Base-by-base conservation (phyloP, 2,113 vertebrate species). In the Pygoscelis adeliae region DNA sequence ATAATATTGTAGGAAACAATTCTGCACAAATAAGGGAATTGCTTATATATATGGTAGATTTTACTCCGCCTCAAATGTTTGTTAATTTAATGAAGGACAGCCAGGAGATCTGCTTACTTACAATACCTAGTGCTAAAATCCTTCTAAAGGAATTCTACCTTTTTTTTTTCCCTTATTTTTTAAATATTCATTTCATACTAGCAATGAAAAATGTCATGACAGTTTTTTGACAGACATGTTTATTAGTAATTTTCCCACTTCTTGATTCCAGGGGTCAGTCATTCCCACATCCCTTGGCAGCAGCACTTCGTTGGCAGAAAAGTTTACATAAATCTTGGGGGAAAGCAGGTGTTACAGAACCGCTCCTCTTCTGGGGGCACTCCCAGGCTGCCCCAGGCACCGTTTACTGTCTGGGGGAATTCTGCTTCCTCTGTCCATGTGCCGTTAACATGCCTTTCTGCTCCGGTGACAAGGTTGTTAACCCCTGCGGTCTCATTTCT, bases 341-440 rank as follows among this genome's bases (percentile, higher is more conserved):
- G 21, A 77, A 83, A 81, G 14, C 1, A 9, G 26, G 11, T 46
- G 62, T 52, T 59, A 66, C 7, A 72, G 61, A 93, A 13, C 9
- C 0, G 1, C 38, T 72, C 23, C 36, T n/a, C 29, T 52, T 32
- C 8, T 0, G 11, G 14, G 44, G 26, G 8, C 9, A 23, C 29
- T 73, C n/a, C 11, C 38, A 42, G 47, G 29, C 56, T 84, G 55
- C 49, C 27, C 18, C 59, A 81, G 65, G 34, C 46, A 61, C 38
- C 4, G 0, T 19, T 36, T 56, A 22, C 40, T 20, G 4, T 23
- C 19, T 16, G 9, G 26, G 22, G 62, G 7, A 58, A 44, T 65
- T 80, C 62, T 49, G 23, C 44, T 76, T 22, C 50, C 30, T 53
- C 13, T 1, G 2, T 70, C n/a, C 19, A 1, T 11, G 27, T 49